These are phyloP conservation scores for Sesamia nonagrioides DNA, from an alignment of 1,140 invertebrate genomes.

Conservation along the genomic window DNA sequence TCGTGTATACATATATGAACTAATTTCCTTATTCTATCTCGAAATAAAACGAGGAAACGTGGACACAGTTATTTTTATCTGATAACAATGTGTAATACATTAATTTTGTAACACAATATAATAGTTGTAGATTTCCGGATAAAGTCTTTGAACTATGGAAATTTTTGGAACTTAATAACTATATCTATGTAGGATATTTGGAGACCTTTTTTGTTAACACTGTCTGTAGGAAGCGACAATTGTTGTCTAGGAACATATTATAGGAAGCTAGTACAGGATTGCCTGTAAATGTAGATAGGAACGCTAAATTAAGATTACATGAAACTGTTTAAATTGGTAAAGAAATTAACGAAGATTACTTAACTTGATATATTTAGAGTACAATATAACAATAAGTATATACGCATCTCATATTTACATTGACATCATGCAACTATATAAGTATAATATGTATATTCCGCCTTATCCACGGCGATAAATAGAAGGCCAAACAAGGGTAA, in stretches of 20 bases:
- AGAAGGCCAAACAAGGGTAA: background rate
- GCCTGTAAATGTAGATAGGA: background rate
- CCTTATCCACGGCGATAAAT: background rate
- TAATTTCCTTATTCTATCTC: conserved; percentile 9
- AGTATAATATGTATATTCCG: background rate
- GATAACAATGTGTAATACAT: conserved; percentile 16
- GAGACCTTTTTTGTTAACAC: background rate
- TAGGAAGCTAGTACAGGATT: background rate
- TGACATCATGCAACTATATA: background rate
- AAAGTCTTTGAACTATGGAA: conserved; percentile 39
- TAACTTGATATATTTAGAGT: background rate
- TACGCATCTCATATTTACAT: background rate
- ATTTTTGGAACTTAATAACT: conserved; percentile 15
- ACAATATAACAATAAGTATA: no score
- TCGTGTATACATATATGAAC: background rate
- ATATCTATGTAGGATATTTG: conserved; percentile 40
- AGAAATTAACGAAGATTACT: background rate
- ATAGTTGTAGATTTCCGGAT: conserved; percentile 5
- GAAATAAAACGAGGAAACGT: conserved; percentile 40
- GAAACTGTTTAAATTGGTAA: background rate
- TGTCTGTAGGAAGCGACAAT: conserved; percentile 1
- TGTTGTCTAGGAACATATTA: background rate
- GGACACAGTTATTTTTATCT: conserved; percentile 15
- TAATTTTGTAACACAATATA: conserved; percentile 16
- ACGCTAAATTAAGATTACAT: background rate